Conservation (phyloP, 1,140 invertebrate genomes). For the Goniozus legneri region DNA sequence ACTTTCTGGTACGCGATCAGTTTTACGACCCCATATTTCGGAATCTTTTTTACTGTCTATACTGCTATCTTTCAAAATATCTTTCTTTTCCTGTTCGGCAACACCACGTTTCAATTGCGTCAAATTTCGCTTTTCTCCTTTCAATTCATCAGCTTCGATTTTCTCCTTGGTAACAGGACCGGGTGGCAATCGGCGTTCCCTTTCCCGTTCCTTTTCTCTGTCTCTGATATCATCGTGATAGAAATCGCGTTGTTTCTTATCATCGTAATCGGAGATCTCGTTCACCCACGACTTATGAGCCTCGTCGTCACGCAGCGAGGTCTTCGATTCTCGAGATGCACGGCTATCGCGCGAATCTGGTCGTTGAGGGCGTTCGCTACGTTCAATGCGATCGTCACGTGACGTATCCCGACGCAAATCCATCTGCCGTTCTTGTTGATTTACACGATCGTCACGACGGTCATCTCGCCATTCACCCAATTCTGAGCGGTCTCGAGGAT, state of each 20-base stretch:
- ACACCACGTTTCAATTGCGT: conserved; percentile 54
- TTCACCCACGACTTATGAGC: conserved; percentile 53
- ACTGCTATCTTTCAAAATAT: conserved; percentile 35
- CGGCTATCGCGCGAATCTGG: conserved; percentile 61
- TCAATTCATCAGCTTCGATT: conserved; percentile 60
- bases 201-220: conserved; percentile 25
- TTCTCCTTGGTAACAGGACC: conserved; percentile 64
- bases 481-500: conserved; percentile 27
- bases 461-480: conserved; percentile 38
- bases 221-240: conserved; percentile 44
- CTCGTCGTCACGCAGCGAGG: conserved; percentile 51
- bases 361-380: conserved; percentile 56
- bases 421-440: conserved; percentile 23
- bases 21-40: not conserved
- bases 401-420: conserved; percentile 29
- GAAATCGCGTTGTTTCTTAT: conserved; percentile 39
- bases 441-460: conserved; percentile 28
- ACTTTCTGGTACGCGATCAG: conserved; percentile 4
- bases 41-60: conserved; percentile 20
- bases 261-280: conserved; percentile 51
- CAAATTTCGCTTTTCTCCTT: conserved; percentile 56
- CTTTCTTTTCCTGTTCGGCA: conserved; percentile 41
- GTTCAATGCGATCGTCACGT: conserved; percentile 39
- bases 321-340: conserved; percentile 57
- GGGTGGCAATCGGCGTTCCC: conserved; percentile 52